phyloP scores from a whole-genome alignment of 2,888 invertebrate genomes.

The Rhyacophila evoluta region DNA sequence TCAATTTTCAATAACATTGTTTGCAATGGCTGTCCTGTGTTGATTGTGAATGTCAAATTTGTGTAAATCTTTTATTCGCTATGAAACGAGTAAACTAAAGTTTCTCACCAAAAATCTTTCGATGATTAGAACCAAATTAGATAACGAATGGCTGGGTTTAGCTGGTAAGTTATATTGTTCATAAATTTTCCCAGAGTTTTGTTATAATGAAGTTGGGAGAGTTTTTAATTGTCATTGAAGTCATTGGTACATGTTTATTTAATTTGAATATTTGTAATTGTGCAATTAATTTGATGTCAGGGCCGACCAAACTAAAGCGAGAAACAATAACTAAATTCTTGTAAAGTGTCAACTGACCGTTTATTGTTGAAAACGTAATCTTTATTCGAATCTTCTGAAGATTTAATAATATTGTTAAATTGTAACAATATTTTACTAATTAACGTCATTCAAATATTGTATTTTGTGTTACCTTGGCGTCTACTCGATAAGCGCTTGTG shows the following conservation, averaged over 20 bases:
- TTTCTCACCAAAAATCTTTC: background rate
- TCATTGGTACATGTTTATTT: constrained; percentile 58
- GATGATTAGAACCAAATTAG: constrained; percentile 6
- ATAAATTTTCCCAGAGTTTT: constrained; percentile 35
- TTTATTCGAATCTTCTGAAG: background rate
- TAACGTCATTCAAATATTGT: too few species aligned
- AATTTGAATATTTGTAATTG: background rate
- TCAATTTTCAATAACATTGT: constrained; percentile 6
- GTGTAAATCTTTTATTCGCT: background rate
- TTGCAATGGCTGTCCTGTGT: constrained; percentile 5
- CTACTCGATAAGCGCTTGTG: too few species aligned
- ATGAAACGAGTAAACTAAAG: constrained; percentile 1
- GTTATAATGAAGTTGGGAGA: constrained; percentile 37
- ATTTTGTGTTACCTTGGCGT: too few species aligned
- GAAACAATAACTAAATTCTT: background rate
- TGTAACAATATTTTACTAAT: too few species aligned
- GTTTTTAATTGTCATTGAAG: constrained; percentile 58
- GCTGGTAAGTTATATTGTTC: constrained; percentile 63
- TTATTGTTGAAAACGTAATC: background rate
- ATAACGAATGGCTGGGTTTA: constrained; percentile 72
- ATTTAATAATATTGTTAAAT: too few species aligned
- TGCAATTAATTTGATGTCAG: background rate
- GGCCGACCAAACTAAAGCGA: background rate
- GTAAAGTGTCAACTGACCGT: background rate
- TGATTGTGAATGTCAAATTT: constrained; percentile 13